Base-by-base conservation (phyloP, 1,140 invertebrate genomes). In the Leptoteleia sp. region DNA sequence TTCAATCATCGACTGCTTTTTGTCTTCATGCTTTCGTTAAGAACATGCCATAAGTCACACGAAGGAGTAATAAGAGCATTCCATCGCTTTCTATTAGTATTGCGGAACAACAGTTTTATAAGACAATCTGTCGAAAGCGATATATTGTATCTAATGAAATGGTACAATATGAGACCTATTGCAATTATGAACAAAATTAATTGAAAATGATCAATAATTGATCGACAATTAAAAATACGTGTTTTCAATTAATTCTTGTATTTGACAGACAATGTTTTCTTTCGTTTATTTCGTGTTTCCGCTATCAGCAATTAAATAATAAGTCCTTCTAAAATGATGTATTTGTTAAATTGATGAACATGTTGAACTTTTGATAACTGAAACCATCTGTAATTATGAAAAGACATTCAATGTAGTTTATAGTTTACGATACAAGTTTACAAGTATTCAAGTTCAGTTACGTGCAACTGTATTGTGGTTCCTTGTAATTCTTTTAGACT, bases 31-130 rank as follows among this genome's bases (percentile, higher is more conserved):
- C 33, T 40, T 64, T 65, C 42, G 52, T 40, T 76, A 42, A 35
- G 43, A 52, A 80, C 70, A 67, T 47, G 45, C 47, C 65, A 52
- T 81, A 70, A 76, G 12, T 65, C 40, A 59, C 31, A 15, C 59
- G 37, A 31, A 57, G n/a, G 29, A 64, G 47, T 65, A 76, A 73
- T 61, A 76, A 65, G 37, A 52, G 15, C 40, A 40, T 57, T 47
- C 47, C 29, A 38, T 45, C 65, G 45, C 42, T 67, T 48, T 76
- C 75, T 22, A 70, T 31, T 45, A 40, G 65, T 77, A 62, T 77
- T 79, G 55, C 22, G 29, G 48, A 33, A 68, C 64, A 55, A 68
- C 38, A 48, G 31, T 57, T 45, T 57, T 33, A 31, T 37, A 52
- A 55, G 31, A 47, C 31, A 68, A 57, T 68, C 42, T 37, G 22